These are phyloP conservation scores for Camelus dromedarius DNA, from an alignment of 2,113 vertebrate genomes.

Conservation along the genomic window DNA sequence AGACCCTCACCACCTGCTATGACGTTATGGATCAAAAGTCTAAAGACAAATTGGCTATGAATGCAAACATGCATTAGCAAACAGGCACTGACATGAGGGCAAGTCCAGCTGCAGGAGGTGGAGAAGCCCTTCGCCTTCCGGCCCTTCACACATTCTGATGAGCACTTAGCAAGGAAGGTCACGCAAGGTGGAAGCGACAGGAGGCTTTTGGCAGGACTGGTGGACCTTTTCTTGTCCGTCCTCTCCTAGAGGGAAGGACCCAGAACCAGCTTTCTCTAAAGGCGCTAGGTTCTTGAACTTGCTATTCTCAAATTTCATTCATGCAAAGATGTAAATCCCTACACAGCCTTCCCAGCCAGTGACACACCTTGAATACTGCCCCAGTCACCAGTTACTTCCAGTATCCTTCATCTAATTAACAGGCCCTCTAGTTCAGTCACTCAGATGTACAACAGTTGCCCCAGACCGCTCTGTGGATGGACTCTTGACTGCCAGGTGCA, in stretches of 20 bases:
- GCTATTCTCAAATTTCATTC: not conserved
- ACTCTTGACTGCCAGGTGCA: not conserved
- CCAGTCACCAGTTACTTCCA: not conserved
- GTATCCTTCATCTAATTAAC: not conserved
- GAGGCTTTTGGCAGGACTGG: not conserved
- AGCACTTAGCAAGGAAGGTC: not conserved
- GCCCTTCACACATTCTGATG: not conserved
- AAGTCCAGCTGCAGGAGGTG: not conserved
- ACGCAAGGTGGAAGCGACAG: not conserved
- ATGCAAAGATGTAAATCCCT: not conserved
- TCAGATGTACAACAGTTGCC: not conserved
- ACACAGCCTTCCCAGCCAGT: not conserved
- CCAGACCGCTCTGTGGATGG: not conserved
- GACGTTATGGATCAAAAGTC: not conserved
- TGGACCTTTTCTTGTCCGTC: not conserved
- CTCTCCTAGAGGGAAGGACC: not conserved
- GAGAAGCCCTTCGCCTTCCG: not conserved
- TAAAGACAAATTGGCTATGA: not conserved
- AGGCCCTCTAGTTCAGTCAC: not conserved
- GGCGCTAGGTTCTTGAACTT: not conserved
- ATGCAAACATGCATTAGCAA: not conserved
- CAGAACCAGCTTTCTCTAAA: not conserved
- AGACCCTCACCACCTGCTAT: not conserved
- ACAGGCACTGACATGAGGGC: not conserved
- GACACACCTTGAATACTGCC: not conserved